Base-by-base conservation (phyloP, 2,888 invertebrate species). In the Microplitis manilae region DNA sequence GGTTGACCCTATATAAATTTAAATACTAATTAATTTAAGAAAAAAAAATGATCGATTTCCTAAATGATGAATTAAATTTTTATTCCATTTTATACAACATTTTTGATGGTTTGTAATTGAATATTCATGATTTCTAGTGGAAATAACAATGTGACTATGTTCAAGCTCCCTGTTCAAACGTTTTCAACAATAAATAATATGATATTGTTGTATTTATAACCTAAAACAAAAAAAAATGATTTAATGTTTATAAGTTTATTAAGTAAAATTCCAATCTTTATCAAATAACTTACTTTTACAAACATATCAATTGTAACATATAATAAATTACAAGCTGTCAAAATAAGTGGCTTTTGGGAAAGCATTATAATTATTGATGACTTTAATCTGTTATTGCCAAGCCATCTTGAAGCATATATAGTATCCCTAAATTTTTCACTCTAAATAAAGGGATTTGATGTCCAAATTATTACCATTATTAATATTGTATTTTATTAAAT, bases 171-270 rank as follows among this genome's bases (percentile, higher is more conserved):
- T 61, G 40, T 62, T 61, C 75, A 71, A 50, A 50, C 13, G 50
- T 50, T 50, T 50, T 50, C 13, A 9, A 50, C n/a, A 81, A 50
- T 38, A 78, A 80, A 50, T 79, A 81, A 40, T 80, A 79, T 8
- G 80, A 79, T 7, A 70, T 73, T 30, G 80, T 61, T 15, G 81
- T 79, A 40, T 79, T 76, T 8, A 79, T 8, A 13, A 80, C 69
- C 81, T 81, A 4, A 76, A 73, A 50, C 20, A 50, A 50, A 50
- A 50, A 50, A 50, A 1, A 9, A 8, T 9, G 7, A 69, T 6
- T 15, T n/a, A 39, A 2, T 30, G 30, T 30, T 30, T 30, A 30
- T 30, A 2, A 30, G 2, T 2, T 30, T 30, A 50, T 2, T 8
- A 13, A 13, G 7, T 50, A 50, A 50, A 50, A 50, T 13, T 50